phyloP scores from a whole-genome alignment of 2,888 invertebrate genomes.

The Homarus gammarus region DNA sequence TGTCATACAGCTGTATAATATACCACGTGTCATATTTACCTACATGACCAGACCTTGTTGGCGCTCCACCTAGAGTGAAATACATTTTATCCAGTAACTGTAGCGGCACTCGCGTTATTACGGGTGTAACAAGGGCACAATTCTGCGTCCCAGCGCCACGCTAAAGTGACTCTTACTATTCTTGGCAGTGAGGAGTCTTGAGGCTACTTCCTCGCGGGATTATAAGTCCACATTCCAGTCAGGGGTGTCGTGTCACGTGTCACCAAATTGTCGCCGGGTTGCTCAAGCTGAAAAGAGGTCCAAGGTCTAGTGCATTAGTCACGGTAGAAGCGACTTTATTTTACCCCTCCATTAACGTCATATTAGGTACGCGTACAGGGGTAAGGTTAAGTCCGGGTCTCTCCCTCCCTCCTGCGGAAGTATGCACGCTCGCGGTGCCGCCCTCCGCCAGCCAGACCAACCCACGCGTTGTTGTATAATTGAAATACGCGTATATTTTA shows the following conservation, averaged over 20 bases:
- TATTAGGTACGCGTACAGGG: not conserved
- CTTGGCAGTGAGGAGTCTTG: not conserved
- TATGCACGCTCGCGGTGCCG: not conserved
- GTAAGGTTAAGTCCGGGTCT: not conserved
- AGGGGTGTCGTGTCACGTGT: slow-evolving; percentile 33
- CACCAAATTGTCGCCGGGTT: slow-evolving; percentile 44
- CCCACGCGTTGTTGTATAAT: not conserved
- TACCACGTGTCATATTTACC: slow-evolving; percentile 12
- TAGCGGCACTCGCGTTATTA: slow-evolving; percentile 13
- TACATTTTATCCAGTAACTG: slow-evolving; percentile 43
- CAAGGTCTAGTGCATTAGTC: not conserved
- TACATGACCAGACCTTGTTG: slow-evolving; percentile 4
- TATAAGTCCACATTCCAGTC: slow-evolving; percentile 8
- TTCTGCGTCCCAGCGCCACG: not conserved
- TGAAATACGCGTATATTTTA: not conserved
- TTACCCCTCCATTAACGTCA: not conserved
- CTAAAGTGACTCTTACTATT: not conserved
- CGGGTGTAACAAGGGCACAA: not conserved
- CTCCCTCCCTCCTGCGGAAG: not conserved
- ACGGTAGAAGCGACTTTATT: slow-evolving; percentile 24
- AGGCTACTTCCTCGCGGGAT: not conserved
- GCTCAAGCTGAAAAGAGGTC: slow-evolving; percentile 30
- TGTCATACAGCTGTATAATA: slow-evolving; percentile 9
- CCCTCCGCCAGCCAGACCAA: not conserved
- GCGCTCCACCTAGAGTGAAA: slow-evolving; percentile 21